These are phyloP conservation scores for Hephaestus fuliginosus DNA, from an alignment of 2,797 vertebrate species.

Conservation along the genomic window DNA sequence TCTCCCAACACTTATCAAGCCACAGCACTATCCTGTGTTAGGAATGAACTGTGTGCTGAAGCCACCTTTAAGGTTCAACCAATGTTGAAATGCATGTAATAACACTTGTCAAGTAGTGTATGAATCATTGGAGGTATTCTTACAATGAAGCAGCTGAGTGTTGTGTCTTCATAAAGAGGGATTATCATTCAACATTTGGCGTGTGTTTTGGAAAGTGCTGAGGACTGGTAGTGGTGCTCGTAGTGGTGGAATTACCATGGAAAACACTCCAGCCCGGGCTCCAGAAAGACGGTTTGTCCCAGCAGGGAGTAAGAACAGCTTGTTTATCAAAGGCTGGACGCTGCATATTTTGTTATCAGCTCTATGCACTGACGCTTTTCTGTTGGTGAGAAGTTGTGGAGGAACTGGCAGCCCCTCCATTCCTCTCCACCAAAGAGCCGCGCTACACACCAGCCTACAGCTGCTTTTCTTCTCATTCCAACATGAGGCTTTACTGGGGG, in stretches of 20 bases:
- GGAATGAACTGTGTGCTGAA: background rate
- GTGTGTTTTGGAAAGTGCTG: constrained; percentile 26
- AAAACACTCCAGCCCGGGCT: constrained; percentile 54
- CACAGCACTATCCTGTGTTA: background rate
- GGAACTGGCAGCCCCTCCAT: constrained; percentile 41
- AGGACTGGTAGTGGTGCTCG: constrained; percentile 20
- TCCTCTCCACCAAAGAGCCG: constrained; percentile 36
- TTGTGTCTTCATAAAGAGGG: constrained; percentile 35
- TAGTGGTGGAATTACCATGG: constrained; percentile 49
- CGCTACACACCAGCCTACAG: constrained; percentile 18
- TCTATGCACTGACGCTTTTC: constrained; percentile 58
- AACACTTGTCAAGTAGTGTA: constrained; percentile 12
- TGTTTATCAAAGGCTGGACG: constrained; percentile 73
- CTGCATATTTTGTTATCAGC: constrained; percentile 75
- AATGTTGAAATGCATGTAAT: constrained; percentile 13
- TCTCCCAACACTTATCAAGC: background rate
- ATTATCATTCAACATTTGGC: constrained; percentile 43
- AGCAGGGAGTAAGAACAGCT: constrained; percentile 49
- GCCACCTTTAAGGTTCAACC: background rate
- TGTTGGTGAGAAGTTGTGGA: constrained; percentile 56
- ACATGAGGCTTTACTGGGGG: constrained; percentile 4
- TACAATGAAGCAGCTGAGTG: constrained; percentile 30
- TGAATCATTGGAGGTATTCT: constrained; percentile 11
- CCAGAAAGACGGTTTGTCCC: constrained; percentile 54
- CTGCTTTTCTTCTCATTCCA: constrained; percentile 31